Evolutionary conservation across 2,888 invertebrate genomes (phyloP), one percentile per base, ranked within the genome.

Genomic region (Neria commutata): DNA sequence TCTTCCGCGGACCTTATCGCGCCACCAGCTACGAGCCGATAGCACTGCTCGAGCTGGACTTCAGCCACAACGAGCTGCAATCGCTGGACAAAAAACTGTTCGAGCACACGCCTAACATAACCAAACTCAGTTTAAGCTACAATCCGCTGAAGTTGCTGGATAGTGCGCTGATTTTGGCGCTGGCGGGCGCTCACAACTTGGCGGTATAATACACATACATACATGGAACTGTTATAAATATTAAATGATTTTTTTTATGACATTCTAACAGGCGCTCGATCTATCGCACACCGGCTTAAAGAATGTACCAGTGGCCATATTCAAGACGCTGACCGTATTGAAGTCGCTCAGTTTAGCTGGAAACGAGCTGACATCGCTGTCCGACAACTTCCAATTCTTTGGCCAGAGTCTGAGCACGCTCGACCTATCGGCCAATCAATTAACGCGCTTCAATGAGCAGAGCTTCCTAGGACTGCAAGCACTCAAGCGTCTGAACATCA

Each of bases 1-100:
- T 88, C 58, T 90, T 90, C 77, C 86, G 87, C 71, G 90, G 89
- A 0, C 86, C 86, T 0, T 89, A 87, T 74, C 84, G 84, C 60
- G 80, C 83, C 55, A 83, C 83, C 2, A 80, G 80, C 19, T 89
- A 86, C 77, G 84, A 84, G 62, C 85, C 85, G 50, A 86, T 89
- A 40, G 83, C 83, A 0, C 67, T 90, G 57, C 84, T 85, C 70
- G 85, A 86, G 11, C 75, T 90, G 25, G 86, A 88, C 74, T 79
- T 90, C 37, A 86, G 87, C 17, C 84, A 86, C 76, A 90, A 90
- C 75, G 76, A 84, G 69, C 86, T 90, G 54, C 86, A 86, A 68
- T 86, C 86, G 3, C 73, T 90, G 65, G 85, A 87, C 71, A 81
- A 83, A 62, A 84, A 85, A 53, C 71, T 88, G 34, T 90, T 90